Base-by-base conservation (phyloP, 2,797 vertebrate genomes). In the Numenius phaeopus region DNA sequence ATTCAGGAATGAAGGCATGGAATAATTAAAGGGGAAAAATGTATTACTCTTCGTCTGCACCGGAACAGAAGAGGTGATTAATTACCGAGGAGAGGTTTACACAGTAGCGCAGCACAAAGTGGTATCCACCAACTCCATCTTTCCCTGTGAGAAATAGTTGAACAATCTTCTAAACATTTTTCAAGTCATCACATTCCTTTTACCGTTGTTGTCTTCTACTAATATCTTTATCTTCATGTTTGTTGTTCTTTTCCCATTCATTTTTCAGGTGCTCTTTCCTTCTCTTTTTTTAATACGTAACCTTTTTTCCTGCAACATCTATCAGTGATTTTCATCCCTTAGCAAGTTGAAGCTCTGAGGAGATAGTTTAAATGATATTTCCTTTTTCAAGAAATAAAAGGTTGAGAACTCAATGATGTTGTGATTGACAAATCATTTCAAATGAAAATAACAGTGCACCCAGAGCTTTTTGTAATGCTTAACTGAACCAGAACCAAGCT, bases 351-450 rank as follows among this genome's bases (percentile, higher is more conserved):
- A 92, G 21, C 24, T 92, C 81, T 83, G 30, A 91, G 47, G 61
- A 82, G 22, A 79, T 37, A 27, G 11, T 83, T 94, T 79, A 96
- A 91, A 72, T 30, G 9, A 57, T 92, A 91, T 76, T 95, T 95
- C 39, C 1, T n/a, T 77, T 91, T 89, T 86, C 46, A 49, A 89
- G 66, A 85, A 90, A 17, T 62, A 89, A 89, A 83, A 86, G 24
- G 20, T 32, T 85, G 86, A 95, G 58, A 87, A 94, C 22, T 81
- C 73, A 69, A 61, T 90, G n/a, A 57, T 80, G 65, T n/a, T 89
- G 30, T 90, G 81, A 81, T 75, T 95, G 71, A 91, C 62, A 97
- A 96, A 95, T 87, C 3, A 47, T 79, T 95, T 82, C 24, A 95
- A 93, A 94, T 85, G 5, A 90, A 93, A 92, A 77, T 62, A 94